Evolutionary conservation across 2,888 invertebrate genomes (phyloP).

Genomic region (Melipona beecheii): DNA sequence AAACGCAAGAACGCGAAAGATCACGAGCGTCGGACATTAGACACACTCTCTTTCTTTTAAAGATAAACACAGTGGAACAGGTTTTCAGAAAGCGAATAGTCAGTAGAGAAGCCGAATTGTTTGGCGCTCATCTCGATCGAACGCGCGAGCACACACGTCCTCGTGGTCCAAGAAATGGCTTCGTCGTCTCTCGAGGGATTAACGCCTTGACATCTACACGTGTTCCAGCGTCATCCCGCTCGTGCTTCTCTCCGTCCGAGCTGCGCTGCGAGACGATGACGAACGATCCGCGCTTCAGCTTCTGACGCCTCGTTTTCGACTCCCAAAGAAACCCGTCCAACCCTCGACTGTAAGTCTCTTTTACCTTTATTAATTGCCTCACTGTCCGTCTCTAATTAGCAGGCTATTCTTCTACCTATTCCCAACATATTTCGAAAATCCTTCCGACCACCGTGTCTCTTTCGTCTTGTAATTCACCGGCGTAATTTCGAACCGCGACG

Average conservation of each 20-base stretch:
- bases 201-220: constrained; percentile 69
- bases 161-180: constrained; percentile 45
- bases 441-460: background rate
- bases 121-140: constrained; percentile 34
- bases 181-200: constrained; percentile 66
- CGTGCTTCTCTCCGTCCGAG: constrained; percentile 55
- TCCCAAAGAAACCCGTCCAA: constrained; percentile 23
- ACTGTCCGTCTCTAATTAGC: constrained; percentile 3
- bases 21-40: background rate
- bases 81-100: constrained; percentile 12
- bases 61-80: constrained; percentile 15
- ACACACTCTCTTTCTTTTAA: background rate
- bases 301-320: constrained; percentile 42
- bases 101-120: constrained; percentile 29
- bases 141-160: constrained; percentile 7
- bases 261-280: constrained; percentile 56
- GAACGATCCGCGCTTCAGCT: constrained; percentile 55
- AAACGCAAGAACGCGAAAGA: background rate
- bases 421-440: background rate
- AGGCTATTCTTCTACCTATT: background rate
- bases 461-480: background rate
- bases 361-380: constrained; percentile 3
- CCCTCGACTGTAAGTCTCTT: background rate
- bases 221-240: constrained; percentile 64
- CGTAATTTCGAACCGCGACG: background rate